A percentile compares a stretch with the other conserved stretches of the same genome.
These are phyloP conservation scores for Agelastica alni DNA, from an alignment of 2,888 invertebrate species.

Conservation along the genomic window DNA sequence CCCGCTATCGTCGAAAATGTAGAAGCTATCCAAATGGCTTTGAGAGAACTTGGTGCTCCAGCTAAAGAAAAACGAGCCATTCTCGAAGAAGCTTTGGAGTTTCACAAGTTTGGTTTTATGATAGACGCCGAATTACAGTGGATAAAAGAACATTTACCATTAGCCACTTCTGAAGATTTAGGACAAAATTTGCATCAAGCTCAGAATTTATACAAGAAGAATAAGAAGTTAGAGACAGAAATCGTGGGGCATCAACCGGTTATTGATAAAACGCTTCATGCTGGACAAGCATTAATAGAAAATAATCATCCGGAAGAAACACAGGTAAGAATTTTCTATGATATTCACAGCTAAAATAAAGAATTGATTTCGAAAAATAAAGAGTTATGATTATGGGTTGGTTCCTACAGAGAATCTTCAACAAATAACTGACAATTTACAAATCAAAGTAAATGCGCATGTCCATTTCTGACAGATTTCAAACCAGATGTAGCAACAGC, in stretches of 20 bases:
- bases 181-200: constrained; percentile 91
- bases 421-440: too few species aligned
- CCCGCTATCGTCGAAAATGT: constrained; percentile 81
- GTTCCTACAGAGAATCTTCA: too few species aligned
- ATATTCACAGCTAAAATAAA: too few species aligned
- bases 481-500: too few species aligned
- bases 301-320: constrained; percentile 80
- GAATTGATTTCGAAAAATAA: too few species aligned
- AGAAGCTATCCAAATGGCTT: constrained; percentile 70
- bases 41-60: constrained; percentile 74
- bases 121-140: constrained; percentile 92
- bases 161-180: constrained; percentile 74
- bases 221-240: constrained; percentile 90
- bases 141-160: constrained; percentile 87
- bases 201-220: constrained; percentile 89
- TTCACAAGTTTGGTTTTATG: constrained; percentile 93
- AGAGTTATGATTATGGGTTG: too few species aligned
- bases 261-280: constrained; percentile 80
- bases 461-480: too few species aligned
- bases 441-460: too few species aligned
- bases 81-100: constrained; percentile 80
- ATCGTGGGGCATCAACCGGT: constrained; percentile 83
- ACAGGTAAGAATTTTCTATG: constrained; percentile 64
- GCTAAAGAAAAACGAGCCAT: constrained; percentile 72
- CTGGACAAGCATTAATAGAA: constrained; percentile 75